Evolutionary conservation across 2,888 invertebrate genomes (phyloP), one percentile per base, ranked within the genome.

Genomic region (Blastobasis adustella): DNA sequence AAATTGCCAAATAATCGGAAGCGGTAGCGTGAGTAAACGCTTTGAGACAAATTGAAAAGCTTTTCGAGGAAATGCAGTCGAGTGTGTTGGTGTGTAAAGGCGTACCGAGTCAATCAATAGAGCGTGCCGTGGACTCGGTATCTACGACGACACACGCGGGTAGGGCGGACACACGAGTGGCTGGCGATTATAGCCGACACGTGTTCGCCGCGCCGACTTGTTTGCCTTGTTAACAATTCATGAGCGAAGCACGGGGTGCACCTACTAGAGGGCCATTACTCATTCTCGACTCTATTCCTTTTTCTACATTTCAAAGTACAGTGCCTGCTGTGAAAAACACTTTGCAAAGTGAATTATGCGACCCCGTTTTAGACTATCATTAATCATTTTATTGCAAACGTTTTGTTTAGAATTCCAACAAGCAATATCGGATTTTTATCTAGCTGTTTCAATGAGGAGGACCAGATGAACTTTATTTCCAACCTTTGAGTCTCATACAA

Each of bases 21-120:
- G 23, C 23, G 23, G 23, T 23, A 23, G 23, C 23, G 23, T 23
- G 23, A 23, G 23, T 23, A 23, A 23, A 23, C 23, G 23, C 23
- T 23, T 23, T 23, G 23, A 23, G 23, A 23, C 55, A 58, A 58
- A 59, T 58, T 56, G 53, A 62, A 64, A 64, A 56, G 62, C 57
- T 64, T 67, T 23, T 65, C 57, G 63, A 73, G 69, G 70, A 76
- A 82, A 75, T 81, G 77, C 79, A 82, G 62, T 58, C 55, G 56
- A 58, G 55, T 54, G 62, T 56, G 63, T 64, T 59, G 56, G 50
- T 59, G 52, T 56, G 58, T 58, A 57, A 65, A 58, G 53, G 60
- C 58, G 66, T 66, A 67, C 57, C 63, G 61, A 75, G 69, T 73
- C 76, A 84, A 83, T 83, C 83, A 78, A 82, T 82, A 81, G 70